A percentile compares a stretch with the other conserved stretches of the same genome.
Evolutionary conservation across 2,888 invertebrate species (phyloP).

Genomic region (Hoplodrina blanda): DNA sequence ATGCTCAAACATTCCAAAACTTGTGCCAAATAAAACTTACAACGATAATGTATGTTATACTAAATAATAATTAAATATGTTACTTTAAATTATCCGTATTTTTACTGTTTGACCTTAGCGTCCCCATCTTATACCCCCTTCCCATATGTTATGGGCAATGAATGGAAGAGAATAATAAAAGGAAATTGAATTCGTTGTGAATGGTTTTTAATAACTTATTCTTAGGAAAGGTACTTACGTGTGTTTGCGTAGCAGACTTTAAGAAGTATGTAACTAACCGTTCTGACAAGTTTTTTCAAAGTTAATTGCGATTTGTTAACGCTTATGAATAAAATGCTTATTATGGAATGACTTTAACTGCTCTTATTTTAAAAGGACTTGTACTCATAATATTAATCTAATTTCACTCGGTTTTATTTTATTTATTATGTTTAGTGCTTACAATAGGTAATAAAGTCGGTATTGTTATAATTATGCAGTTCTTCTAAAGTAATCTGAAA

Average conservation of each 20-base stretch:
- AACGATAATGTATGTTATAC: no score
- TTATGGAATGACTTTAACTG: constrained; percentile 16
- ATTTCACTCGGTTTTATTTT: constrained; percentile 31
- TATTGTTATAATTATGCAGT: constrained; percentile 27
- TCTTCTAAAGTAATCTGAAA: constrained; percentile 31
- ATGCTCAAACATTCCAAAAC: no score
- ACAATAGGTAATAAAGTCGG: constrained; percentile 34
- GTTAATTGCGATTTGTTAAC: constrained; percentile 7
- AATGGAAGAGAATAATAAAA: background rate
- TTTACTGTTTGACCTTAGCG: no score
- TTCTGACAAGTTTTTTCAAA: constrained; percentile 2
- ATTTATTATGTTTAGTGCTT: constrained; percentile 24
- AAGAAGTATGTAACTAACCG: background rate
- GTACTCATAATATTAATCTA: constrained; percentile 33
- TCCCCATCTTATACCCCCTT: no score
- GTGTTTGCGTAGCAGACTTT: constrained; percentile 20
- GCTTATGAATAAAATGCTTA: background rate
- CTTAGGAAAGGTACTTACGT: background rate
- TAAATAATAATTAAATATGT: no score
- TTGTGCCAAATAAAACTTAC: no score
- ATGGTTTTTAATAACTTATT: constrained; percentile 16
- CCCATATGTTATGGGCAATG: background rate
- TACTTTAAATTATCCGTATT: no score
- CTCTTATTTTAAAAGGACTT: constrained; percentile 13
- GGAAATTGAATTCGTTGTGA: constrained; percentile 38